Base-by-base conservation (phyloP, 2,113 vertebrate species). In the Campylomormyrus numenius region DNA sequence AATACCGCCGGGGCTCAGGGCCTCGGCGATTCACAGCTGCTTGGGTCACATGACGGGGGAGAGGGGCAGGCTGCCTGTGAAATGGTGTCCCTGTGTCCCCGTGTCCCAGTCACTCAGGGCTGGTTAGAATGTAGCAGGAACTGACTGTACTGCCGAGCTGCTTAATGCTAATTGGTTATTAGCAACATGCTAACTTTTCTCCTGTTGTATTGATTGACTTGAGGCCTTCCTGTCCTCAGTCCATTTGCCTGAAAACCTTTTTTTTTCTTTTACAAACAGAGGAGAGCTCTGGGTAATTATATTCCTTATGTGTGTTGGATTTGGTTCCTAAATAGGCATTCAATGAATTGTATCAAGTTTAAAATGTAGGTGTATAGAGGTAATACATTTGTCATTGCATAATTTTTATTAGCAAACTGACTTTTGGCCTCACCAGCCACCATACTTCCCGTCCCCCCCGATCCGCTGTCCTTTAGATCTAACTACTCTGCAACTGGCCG, bases 1-100 rank as follows among this genome's bases (percentile, higher is more conserved):
- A 94, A 94, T 92, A 91, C 92, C 85, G 89, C 86, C 50, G 46
- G 89, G 85, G 91, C 92, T 94, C 90, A 90, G 90, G 70, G 91
- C 88, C 91, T 93, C 90, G 92, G 91, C 89, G 85, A 89, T 77
- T 39, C 74, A 80, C 74, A 80, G 74, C 74, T 80, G 74, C 74
- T 42, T 42, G 35, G 74, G 74, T 80, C 74, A 80, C 35, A 42
- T 39, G 88, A 50, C 15, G 0, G 42, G 83, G 84, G 66, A 17
- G 85, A 85, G 74, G 90, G 70, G 52, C 39, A 15, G 86, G 31
- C 50, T 87, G 85, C 58, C 62, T 80, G 35, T 77, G 15, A 77
- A 31, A 70, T 70, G 46, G 31, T 58, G 66, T 50, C 15, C 27
- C n/a, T 83, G 49, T 52, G 50, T 50, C 52, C 50, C 50, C 50